Conservation (phyloP, 2,888 invertebrate species). For the Phyto melanocephala region DNA sequence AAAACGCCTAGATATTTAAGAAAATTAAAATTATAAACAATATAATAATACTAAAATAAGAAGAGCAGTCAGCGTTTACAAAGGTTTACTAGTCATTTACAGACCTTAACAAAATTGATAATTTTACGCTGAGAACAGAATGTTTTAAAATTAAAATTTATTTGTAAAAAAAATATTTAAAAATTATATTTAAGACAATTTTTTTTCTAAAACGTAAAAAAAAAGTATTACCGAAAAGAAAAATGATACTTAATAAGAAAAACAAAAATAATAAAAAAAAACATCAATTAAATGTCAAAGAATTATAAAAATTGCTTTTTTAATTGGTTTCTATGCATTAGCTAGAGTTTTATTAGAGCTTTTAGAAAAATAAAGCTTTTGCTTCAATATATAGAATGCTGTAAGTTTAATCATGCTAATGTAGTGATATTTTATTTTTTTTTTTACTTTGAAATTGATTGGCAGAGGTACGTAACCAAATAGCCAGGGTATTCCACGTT, state of each 20-base stretch:
- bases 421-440: too few relatives aligned
- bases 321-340: neutral
- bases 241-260: slow-evolving; percentile 13
- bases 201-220: slow-evolving; percentile 42
- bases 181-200: slow-evolving; percentile 12
- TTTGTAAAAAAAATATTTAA: slow-evolving; percentile 31
- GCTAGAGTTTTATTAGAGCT: slow-evolving; percentile 30
- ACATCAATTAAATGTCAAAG: slow-evolving; percentile 50
- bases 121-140: slow-evolving; percentile 7
- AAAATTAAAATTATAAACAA: too few relatives aligned
- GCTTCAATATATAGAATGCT: neutral
- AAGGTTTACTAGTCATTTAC: slow-evolving; percentile 51
- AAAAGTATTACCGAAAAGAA: slow-evolving; percentile 48
- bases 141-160: neutral
- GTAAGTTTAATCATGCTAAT: neutral
- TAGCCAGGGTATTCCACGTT: too few relatives aligned
- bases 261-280: slow-evolving; percentile 12
- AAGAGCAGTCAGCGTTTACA: slow-evolving; percentile 19
- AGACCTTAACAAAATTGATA: neutral
- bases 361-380: slow-evolving; percentile 4
- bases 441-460: too few relatives aligned
- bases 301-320: slow-evolving; percentile 43
- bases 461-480: too few relatives aligned
- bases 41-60: too few relatives aligned
- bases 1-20: slow-evolving; percentile 5